These are phyloP conservation scores for Eurosta solidaginis DNA, from an alignment of 1,140 invertebrate species.

Conservation along the genomic window DNA sequence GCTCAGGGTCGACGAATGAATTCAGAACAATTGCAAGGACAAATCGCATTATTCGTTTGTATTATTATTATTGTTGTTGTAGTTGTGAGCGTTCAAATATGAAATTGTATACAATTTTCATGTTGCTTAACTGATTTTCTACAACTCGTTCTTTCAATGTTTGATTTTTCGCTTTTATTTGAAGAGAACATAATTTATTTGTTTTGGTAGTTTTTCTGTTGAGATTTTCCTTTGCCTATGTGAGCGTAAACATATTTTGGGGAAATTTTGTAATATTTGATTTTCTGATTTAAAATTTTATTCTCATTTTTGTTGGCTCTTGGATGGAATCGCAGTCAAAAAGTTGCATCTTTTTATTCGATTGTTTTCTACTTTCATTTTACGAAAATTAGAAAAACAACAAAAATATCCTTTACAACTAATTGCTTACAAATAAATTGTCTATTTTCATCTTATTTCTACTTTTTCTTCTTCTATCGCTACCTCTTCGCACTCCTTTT, in stretches of 20 bases:
- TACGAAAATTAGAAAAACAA: too few species aligned
- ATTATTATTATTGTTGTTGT: too few species aligned
- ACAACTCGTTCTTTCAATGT: background rate
- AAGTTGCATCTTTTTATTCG: too few species aligned
- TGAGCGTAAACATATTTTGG: background rate
- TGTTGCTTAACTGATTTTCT: too few species aligned
- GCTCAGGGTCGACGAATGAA: too few species aligned
- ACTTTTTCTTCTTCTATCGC: background rate
- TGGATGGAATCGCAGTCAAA: too few species aligned
- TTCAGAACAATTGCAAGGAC: background rate
- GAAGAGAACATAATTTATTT: background rate
- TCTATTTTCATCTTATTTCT: too few species aligned
- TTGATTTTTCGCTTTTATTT: background rate
- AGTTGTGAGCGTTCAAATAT: background rate
- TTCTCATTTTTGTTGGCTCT: too few species aligned
- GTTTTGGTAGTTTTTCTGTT: background rate
- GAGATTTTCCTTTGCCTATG: background rate
- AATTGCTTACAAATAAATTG: too few species aligned
- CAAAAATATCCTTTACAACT: background rate
- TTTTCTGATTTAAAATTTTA: background rate
- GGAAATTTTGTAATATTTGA: background rate
- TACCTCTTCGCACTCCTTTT: too few species aligned
- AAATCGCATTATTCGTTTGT: background rate
- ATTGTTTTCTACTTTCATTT: background rate
- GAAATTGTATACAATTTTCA: background rate